Conservation (phyloP, 2,888 invertebrate species). For the Cryptocephalus primarius region DNA sequence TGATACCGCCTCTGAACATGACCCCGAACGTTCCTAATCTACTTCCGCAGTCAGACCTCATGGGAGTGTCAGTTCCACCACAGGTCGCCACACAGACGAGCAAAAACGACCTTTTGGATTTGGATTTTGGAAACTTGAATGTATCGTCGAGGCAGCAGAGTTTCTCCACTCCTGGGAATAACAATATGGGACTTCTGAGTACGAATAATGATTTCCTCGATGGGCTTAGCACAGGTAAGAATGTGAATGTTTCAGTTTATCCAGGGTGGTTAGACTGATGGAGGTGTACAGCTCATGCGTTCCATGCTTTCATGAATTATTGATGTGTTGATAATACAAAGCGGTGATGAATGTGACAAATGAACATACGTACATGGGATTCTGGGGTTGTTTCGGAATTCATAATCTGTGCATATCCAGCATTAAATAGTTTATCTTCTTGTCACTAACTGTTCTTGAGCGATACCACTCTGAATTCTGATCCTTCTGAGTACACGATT, state of each 20-base stretch:
- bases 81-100: conserved; percentile 5
- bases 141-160: conserved; percentile 15
- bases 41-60: neutral
- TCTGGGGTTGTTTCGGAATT: neutral
- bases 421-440: too few relatives aligned
- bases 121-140: conserved; percentile 25
- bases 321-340: too few relatives aligned
- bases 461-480: too few relatives aligned
- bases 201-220: conserved; percentile 7
- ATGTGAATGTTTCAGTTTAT: neutral
- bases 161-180: conserved; percentile 4
- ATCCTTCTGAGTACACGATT: too few relatives aligned
- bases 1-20: conserved; percentile 8
- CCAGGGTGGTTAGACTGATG: too few relatives aligned
- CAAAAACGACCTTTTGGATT: conserved; percentile 27
- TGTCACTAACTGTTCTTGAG: too few relatives aligned
- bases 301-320: too few relatives aligned
- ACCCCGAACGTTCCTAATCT: conserved; percentile 3
- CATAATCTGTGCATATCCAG: neutral
- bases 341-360: too few relatives aligned
- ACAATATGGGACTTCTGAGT: conserved; percentile 15
- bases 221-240: conserved; percentile 12
- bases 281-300: too few relatives aligned
- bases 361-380: too few relatives aligned
- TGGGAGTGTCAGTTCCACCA: neutral